Conservation (phyloP, 2,797 vertebrate genomes). For the Urosaurus nigricauda region DNA sequence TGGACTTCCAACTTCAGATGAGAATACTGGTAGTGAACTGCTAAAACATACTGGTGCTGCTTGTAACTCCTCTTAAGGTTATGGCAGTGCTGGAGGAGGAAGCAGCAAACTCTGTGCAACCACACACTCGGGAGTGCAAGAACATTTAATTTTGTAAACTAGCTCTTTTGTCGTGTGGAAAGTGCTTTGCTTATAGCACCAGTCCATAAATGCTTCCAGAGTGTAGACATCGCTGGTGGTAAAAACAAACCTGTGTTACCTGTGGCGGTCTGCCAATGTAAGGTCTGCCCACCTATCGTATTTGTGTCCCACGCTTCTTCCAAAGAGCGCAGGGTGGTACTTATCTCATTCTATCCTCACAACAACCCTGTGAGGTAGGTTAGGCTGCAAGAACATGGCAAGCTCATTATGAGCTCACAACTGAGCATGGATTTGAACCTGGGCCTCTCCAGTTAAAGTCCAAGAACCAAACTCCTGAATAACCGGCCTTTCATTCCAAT, state of each 20-base stretch:
- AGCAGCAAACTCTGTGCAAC: conserved; percentile 46
- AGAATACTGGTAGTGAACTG: neutral
- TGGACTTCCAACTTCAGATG: neutral
- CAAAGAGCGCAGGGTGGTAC: neutral
- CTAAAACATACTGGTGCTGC: neutral
- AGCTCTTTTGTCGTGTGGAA: conserved; percentile 58
- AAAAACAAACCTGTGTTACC: too few relatives aligned
- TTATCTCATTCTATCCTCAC: neutral
- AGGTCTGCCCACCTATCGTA: neutral
- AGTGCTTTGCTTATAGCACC: neutral
- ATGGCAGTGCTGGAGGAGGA: conserved; percentile 40
- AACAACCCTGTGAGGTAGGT: neutral
- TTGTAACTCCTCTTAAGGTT: conserved; percentile 1
- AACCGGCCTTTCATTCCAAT: conserved; percentile 15
- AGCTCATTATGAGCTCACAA: neutral
- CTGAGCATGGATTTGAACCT: neutral
- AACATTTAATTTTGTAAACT: conserved; percentile 29
- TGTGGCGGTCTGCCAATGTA: neutral
- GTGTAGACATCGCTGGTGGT: neutral
- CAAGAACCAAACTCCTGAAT: neutral
- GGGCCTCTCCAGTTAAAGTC: neutral
- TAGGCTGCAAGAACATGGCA: neutral
- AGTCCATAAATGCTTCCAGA: neutral
- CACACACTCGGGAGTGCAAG: conserved; percentile 40
- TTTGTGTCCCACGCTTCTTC: neutral